Base-by-base conservation (phyloP, 2,888 invertebrate genomes). In the Dryococelus australis region DNA sequence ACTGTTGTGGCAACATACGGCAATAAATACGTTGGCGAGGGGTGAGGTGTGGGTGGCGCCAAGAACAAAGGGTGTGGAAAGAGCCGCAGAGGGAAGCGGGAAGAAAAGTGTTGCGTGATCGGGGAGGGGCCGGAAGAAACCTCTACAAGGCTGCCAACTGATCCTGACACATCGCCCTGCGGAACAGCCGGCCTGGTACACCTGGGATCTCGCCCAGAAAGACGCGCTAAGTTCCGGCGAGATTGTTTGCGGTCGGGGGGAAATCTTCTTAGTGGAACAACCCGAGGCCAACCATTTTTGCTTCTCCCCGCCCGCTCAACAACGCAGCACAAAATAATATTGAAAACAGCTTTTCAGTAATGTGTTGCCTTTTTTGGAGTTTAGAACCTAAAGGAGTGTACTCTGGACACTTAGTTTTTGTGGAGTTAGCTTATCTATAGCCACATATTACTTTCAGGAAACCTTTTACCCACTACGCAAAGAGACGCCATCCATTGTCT, bases 61-160 rank as follows among this genome's bases (percentile, higher is more conserved):
- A 35, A 65, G 65, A 65, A 65, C 24, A n/a, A n/a, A 65, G 24
- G n/a, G 65, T 3, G 16, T 3, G 65, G 65, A 65, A 65, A 2
- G 65, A 24, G 65, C 1, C 16, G 65, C 13, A n/a, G 65, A 16
- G n/a, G 65, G 65, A 24, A 65, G 65, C 8, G 24, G 65, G 20
- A 65, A n/a, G 65, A 65, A 65, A 65, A n/a, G 65, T 65, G n/a
- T 16, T 16, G 65, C 24, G n/a, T 8, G 65, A 24, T 10, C 8
- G 65, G 47, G 65, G 24, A n/a, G 65, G 20, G 8, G 8, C 13
- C 65, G 65, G 65, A 65, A 65, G 65, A n/a, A 65, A 65, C 65
- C 65, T 65, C 65, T 65, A n/a, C 65, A 65, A 20, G 65, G 65
- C 65, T 65, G 65, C 65, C 65, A 65, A 65, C 65, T n/a, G 65